Base-by-base conservation (phyloP, 2,888 invertebrate genomes). In the Drosophila neotestacea region DNA sequence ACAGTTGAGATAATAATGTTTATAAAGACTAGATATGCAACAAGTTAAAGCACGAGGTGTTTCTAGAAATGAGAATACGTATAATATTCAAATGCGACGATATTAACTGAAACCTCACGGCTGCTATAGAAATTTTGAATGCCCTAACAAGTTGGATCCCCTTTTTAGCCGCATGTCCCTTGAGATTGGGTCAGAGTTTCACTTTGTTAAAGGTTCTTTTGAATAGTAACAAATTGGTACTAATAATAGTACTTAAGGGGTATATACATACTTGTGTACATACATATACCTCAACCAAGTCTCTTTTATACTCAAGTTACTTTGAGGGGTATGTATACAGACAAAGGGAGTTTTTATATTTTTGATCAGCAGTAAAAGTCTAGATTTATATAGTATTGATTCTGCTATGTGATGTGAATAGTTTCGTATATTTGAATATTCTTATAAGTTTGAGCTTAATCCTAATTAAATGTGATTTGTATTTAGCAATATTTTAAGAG, bases 401-500 rank as follows among this genome's bases (percentile, higher is more conserved):
- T 47, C 13, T 16, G 16, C 34, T 34, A 56, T 36, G 28, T 58
- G 22, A 67, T 69, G 47, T 59, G 58, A 51, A 59, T 69, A 32
- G 42, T 56, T 61, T 60, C 39, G 16, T 71, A 55, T 70, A 70
- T 1, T 70, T 62, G 10, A 52, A 50, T 50, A 71, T 44, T 38
- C 13, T 30, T 39, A 28, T 10, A 36, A n/a, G 1, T n/a, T 9
- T 22, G 47, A 47, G 46, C 41, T 60, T 32, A 55, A 22, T 32
- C 7, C 39, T 70, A 56, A 55, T 46, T 59, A 30, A 42, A 13
- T 32, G 30, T 42, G 9, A 39, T 54, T 34, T 16, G 32, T 32
- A 32, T 6, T 44, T 44, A 39, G 36, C 27, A 39, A 16, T 55
- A 16, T 42, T 34, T 34, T n/a, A 30, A 11, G 16, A 9, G 9